Evolutionary conservation across 2,113 vertebrate species (phyloP).

Genomic region (Paradisaea rubra): DNA sequence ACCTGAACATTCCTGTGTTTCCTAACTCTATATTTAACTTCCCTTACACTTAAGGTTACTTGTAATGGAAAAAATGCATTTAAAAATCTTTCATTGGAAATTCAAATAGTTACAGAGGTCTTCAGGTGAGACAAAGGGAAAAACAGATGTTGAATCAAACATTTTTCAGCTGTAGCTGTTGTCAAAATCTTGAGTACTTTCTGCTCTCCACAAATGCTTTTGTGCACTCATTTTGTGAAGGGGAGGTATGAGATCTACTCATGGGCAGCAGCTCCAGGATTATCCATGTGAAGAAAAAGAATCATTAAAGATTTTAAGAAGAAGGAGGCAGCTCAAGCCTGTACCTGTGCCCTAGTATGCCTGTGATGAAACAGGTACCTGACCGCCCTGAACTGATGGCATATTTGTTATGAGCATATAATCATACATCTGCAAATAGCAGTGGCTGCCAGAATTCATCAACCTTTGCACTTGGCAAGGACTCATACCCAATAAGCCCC

Average conservation of each 20-base stretch:
- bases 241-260: neutral
- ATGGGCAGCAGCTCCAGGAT: neutral
- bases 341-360: neutral
- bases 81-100: neutral
- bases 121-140: neutral
- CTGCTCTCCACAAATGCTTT: neutral
- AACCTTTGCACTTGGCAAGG: neutral
- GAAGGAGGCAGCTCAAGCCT: neutral
- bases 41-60: neutral
- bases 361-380: neutral
- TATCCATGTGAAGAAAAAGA: neutral
- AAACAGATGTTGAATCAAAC: neutral
- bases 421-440: neutral
- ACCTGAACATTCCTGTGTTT: neutral
- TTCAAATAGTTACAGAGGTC: neutral
- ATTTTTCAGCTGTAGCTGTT: neutral
- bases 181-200: neutral
- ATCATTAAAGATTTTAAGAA: neutral
- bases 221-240: neutral
- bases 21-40: neutral
- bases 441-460: neutral
- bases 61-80: slow-evolving; percentile 5
- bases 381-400: neutral
- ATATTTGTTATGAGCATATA: neutral
- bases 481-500: rapidly evolving